A percentile compares a stretch with the other conserved stretches of the same genome.
These are phyloP conservation scores for Brenthis daphne DNA, from an alignment of 2,888 invertebrate species.

Conservation along the genomic window DNA sequence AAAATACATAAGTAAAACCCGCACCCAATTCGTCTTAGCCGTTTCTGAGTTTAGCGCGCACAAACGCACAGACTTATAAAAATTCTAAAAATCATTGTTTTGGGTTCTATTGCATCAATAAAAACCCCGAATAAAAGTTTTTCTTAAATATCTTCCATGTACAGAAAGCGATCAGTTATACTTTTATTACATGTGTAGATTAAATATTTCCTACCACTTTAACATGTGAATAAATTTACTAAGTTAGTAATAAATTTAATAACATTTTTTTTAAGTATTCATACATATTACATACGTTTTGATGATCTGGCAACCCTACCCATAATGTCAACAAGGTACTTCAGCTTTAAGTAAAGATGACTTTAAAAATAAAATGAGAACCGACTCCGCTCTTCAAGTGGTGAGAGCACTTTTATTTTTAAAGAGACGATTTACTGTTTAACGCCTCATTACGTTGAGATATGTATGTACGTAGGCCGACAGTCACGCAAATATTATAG, in stretches of 20 bases:
- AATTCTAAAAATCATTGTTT: too few species aligned
- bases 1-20: too few species aligned
- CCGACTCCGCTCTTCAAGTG: slow-evolving; percentile 17
- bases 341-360: slow-evolving; percentile 21
- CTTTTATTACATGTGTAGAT: too few species aligned
- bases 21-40: too few species aligned
- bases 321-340: slow-evolving; percentile 23
- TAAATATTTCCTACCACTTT: too few species aligned
- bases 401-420: slow-evolving; percentile 23
- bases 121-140: too few species aligned
- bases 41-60: too few species aligned
- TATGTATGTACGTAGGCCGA: slow-evolving; percentile 12
- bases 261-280: neutral
- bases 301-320: slow-evolving; percentile 16
- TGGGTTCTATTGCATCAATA: too few species aligned
- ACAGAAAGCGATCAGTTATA: too few species aligned
- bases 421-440: slow-evolving; percentile 30
- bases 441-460: slow-evolving; percentile 28
- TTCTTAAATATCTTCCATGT: too few species aligned
- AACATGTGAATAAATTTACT: neutral
- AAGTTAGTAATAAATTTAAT: neutral
- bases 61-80: too few species aligned
- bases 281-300: neutral
- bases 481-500: slow-evolving; percentile 24
- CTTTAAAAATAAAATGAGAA: slow-evolving; percentile 27